These are phyloP conservation scores for Cerceris ruficornis DNA, from an alignment of 2,888 invertebrate genomes.

Conservation along the genomic window DNA sequence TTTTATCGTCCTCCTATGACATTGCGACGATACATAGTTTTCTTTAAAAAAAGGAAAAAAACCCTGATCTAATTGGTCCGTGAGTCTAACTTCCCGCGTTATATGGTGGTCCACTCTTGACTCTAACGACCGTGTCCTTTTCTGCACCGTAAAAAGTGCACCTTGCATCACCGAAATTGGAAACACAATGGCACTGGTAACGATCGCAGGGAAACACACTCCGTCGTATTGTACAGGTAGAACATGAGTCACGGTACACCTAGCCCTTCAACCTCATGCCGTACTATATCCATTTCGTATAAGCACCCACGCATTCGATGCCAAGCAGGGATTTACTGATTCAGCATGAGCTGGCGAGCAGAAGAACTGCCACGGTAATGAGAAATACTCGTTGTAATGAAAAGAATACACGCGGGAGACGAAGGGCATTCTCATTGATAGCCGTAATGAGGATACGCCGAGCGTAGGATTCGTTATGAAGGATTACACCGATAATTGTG, in stretches of 20 bases:
- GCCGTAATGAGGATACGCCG: slow-evolving; percentile 4
- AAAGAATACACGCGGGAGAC: slow-evolving; percentile 10
- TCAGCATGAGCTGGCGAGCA: slow-evolving; percentile 50
- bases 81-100: too few relatives aligned
- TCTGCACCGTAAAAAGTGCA: background rate
- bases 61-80: too few relatives aligned
- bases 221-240: slow-evolving; percentile 19
- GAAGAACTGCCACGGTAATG: slow-evolving; percentile 28
- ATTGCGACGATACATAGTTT: too few relatives aligned
- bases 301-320: slow-evolving; percentile 63
- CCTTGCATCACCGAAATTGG: background rate
- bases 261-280: slow-evolving; percentile 49
- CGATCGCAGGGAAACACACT: slow-evolving; percentile 23
- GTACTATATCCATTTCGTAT: slow-evolving; percentile 60
- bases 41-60: too few relatives aligned
- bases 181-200: slow-evolving; percentile 18
- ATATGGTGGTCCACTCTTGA: too few relatives aligned
- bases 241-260: slow-evolving; percentile 47
- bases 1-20: too few relatives aligned
- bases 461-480: slow-evolving; percentile 6
- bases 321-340: slow-evolving; percentile 58
- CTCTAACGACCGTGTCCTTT: background rate
- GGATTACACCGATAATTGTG: slow-evolving; percentile 4
- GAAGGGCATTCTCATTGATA: slow-evolving; percentile 24
- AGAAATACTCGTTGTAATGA: slow-evolving; percentile 12